Conservation (phyloP, 2,888 invertebrate species). For the Smittia aterrima region DNA sequence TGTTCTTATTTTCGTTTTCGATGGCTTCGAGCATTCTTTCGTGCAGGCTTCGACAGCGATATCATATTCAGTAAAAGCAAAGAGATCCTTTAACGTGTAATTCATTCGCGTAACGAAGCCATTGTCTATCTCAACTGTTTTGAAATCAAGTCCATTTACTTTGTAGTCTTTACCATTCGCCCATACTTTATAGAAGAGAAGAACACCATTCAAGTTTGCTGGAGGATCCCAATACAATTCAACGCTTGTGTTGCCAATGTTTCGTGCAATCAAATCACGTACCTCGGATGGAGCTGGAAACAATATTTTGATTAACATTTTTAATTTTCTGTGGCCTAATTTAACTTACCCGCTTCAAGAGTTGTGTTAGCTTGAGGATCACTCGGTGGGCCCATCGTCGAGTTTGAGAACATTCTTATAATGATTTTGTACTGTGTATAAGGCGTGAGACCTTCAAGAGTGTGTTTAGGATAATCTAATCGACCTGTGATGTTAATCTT, state of each 20-base stretch:
- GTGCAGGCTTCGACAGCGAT: constrained; percentile 42
- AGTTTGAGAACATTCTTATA: constrained; percentile 63
- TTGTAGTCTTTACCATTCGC: constrained; percentile 27
- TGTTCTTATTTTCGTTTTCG: constrained; percentile 41
- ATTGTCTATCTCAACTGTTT: not conserved
- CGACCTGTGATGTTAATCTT: constrained; percentile 46
- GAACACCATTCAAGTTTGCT: constrained; percentile 64
- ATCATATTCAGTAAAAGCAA: constrained; percentile 38
- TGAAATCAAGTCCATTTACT: not conserved
- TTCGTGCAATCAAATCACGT: constrained; percentile 54
- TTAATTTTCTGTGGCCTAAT: not conserved
- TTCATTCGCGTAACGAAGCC: not conserved
- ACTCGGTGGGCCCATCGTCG: constrained; percentile 58
- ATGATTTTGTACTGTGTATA: constrained; percentile 72
- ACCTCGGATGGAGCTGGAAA: constrained; percentile 59
- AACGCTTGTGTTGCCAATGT: constrained; percentile 62
- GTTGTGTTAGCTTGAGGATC: constrained; percentile 66
- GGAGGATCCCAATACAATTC: constrained; percentile 68
- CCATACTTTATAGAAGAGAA: constrained; percentile 33
- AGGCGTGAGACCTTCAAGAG: constrained; percentile 65
- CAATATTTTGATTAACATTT: too few relatives aligned
- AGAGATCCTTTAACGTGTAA: constrained; percentile 27
- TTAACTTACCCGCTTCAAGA: constrained; percentile 62
- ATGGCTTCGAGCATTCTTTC: constrained; percentile 34
- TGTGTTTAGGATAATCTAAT: constrained; percentile 50